A percentile compares a stretch with the other conserved stretches of the same genome.
phyloP scores from a whole-genome alignment of 2,113 vertebrate genomes.

The Bagarius yarrelli region DNA sequence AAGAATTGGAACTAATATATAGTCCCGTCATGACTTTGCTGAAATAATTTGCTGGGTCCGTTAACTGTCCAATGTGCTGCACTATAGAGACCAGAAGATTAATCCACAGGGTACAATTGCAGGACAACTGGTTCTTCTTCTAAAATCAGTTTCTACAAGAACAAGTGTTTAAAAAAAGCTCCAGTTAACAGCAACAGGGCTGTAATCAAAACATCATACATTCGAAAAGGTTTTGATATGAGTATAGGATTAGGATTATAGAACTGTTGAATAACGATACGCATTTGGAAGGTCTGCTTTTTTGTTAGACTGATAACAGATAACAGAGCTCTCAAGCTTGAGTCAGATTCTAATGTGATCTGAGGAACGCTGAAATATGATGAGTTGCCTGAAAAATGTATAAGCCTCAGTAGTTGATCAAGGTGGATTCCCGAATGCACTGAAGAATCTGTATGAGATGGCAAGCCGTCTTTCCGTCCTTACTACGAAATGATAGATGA shows the following conservation, averaged over 20 bases:
- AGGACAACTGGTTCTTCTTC: background rate
- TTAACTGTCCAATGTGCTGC: background rate
- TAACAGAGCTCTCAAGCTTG: background rate
- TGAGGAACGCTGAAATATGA: background rate
- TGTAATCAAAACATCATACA: background rate
- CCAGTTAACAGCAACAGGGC: background rate
- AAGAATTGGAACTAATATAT: background rate
- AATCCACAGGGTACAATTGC: background rate
- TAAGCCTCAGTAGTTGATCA: conserved; percentile 59
- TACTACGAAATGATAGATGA: conserved; percentile 77
- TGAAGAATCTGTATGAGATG: conserved; percentile 74
- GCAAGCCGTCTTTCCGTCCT: conserved; percentile 66
- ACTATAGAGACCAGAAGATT: background rate
- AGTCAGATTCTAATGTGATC: conserved; percentile 27
- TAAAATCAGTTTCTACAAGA: background rate
- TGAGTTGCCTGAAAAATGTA: background rate
- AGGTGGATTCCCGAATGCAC: conserved; percentile 67
- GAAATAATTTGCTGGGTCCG: background rate
- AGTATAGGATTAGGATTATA: background rate
- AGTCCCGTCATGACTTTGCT: background rate
- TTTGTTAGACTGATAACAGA: background rate
- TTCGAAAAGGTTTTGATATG: background rate
- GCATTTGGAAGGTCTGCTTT: background rate
- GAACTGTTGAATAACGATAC: background rate
- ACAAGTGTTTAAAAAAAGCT: background rate